phyloP scores from a whole-genome alignment of 2,888 invertebrate species.

The Alentia gelatinosa region DNA sequence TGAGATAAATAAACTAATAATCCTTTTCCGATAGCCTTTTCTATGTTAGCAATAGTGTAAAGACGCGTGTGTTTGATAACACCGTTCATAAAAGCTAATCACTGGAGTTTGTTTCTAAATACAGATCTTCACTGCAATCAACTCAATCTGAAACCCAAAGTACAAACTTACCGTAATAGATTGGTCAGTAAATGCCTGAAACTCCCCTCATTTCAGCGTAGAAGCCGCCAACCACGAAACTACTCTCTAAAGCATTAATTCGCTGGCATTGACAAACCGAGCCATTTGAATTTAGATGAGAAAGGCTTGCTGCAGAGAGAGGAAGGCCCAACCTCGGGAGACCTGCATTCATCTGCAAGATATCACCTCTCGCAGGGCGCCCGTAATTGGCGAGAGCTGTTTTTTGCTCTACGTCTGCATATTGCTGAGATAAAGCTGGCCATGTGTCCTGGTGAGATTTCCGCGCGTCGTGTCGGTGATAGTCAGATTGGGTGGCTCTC shows the following conservation, averaged over 20 bases:
- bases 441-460: not conserved
- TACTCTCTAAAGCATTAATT: constrained; percentile 31
- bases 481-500: not conserved
- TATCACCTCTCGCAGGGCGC: not conserved
- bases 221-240: not conserved
- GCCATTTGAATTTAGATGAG: constrained; percentile 52
- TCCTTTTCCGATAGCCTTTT: too few relatives aligned
- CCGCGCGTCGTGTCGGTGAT: not conserved
- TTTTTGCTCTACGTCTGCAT: constrained; percentile 1
- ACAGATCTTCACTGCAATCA: not conserved
- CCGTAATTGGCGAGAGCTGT: not conserved
- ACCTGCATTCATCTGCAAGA: constrained; percentile 32
- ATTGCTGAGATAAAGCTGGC: not conserved
- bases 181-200: not conserved
- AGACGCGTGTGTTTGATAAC: too few relatives aligned
- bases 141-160: not conserved
- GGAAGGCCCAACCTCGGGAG: not conserved
- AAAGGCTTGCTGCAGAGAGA: not conserved
- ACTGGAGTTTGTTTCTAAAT: not conserved
- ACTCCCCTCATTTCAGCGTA: not conserved
- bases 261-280: constrained; percentile 35
- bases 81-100: not conserved
- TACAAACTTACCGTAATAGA: not conserved
- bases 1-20: too few relatives aligned
- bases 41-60: too few relatives aligned